Percentiles rank a stretch among this genome's conserved stretches.
These are phyloP conservation scores for Acipenser ruthenus DNA, from an alignment of 2,797 vertebrate species.

Conservation along the genomic window DNA sequence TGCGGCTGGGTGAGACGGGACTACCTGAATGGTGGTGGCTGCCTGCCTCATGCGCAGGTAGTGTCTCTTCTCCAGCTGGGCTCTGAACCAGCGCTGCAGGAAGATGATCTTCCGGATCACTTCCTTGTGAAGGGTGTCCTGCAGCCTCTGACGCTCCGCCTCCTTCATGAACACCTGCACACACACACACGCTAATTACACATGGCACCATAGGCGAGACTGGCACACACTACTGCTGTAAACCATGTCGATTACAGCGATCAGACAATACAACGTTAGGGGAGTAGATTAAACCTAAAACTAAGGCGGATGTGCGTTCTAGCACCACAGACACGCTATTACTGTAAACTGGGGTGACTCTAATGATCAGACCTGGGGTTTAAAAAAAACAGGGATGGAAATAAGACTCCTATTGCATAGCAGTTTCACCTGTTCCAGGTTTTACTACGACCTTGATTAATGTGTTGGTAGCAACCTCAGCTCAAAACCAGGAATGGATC, in stretches of 20 bases:
- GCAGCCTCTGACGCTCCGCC: conserved; percentile 76
- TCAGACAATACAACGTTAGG: neutral
- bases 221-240: neutral
- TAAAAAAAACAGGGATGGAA: neutral
- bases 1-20: neutral
- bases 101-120: conserved; percentile 87
- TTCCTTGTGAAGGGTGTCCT: conserved; percentile 83
- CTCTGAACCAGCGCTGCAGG: conserved; percentile 84
- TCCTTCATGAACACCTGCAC: conserved; percentile 91
- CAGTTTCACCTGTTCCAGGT: no score
- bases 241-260: neutral
- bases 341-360: no score
- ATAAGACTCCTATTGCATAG: no score
- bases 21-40: conserved; percentile 74
- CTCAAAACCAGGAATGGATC: no score
- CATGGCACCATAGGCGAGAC: neutral
- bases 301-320: neutral
- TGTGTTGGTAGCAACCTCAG: no score
- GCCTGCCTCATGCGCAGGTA: conserved; percentile 71
- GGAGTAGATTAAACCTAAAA: neutral
- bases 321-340: neutral
- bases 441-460: no score
- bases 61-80: conserved; percentile 69
- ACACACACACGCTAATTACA: neutral
- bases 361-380: neutral